Evolutionary conservation across 2,888 invertebrate species (phyloP), one percentile per base, ranked within the genome.

Genomic region (Amphipoea oculea): DNA sequence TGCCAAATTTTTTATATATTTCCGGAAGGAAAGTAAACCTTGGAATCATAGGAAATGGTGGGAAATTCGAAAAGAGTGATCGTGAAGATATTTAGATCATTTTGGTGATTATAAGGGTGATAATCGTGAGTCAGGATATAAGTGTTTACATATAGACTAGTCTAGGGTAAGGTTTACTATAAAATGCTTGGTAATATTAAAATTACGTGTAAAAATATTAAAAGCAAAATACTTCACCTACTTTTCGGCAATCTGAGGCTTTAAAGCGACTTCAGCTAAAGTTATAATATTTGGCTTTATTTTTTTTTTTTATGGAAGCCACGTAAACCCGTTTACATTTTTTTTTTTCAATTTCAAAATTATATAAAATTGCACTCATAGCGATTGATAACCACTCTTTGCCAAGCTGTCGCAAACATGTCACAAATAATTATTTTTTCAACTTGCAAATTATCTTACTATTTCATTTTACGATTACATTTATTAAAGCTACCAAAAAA

Each of bases 121-220:
- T 68, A 78, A 68, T 67, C 85, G 90, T 90, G 89, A 90, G 89
- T 83, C 89, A 89, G 87, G 90, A 63, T 81, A 79, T 74, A 57
- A 71, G 40, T 78, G 72, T 65, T 86, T 68, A 71, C 74, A 88
- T 81, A 83, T 88, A 89, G 89, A 83, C 87, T 86, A 76, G 71
- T 45, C 63, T 71, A 74, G 86, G 91, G 90, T 89, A 90, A 90
- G 91, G 90, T 89, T 87, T 40, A 48, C 51, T 71, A 76, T 60
- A 78, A 51, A 77, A 63, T 54, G 65, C 29, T 70, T 62, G 48
- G 4, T 66, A 5, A 20, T 36, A 67, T 75, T 72, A 62, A 69
- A 36, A 67, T 70, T 81, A 54, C 54, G 48, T 86, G 86, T 86
- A 83, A 83, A 85, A 86, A 75, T 85, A 85, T 79, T 20, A 69